These are phyloP conservation scores for Achatina immaculata DNA, from an alignment of 1,140 invertebrate genomes.

Conservation along the genomic window DNA sequence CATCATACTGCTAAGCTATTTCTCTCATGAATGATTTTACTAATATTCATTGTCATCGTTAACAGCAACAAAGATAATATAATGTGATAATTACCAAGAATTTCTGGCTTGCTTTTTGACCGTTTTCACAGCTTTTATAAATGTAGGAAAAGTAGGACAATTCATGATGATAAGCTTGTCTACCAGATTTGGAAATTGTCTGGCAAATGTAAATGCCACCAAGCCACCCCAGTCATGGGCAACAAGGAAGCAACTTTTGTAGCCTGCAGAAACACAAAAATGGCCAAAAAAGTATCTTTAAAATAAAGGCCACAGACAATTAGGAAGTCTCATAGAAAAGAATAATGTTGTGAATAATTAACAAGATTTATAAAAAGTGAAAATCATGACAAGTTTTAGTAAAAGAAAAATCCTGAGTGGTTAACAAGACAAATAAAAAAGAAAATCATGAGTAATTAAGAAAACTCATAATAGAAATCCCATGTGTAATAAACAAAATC, in stretches of 20 bases:
- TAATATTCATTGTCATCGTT: no score
- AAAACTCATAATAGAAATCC: no score
- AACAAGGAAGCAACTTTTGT: conserved; percentile 74
- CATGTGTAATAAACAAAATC: no score
- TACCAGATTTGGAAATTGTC: conserved; percentile 78
- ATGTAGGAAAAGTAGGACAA: conserved; percentile 79
- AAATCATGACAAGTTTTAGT: no score
- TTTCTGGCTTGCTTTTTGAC: neutral
- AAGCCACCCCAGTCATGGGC: conserved; percentile 86
- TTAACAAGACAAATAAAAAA: no score
- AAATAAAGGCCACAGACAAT: neutral
- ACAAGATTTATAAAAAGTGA: no score
- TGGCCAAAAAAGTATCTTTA: neutral
- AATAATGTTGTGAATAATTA: neutral
- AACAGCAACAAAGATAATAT: no score
- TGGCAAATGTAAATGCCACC: conserved; percentile 74
- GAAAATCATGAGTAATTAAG: no score
- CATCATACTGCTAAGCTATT: no score
- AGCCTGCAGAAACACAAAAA: conserved; percentile 49
- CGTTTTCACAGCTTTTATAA: neutral
- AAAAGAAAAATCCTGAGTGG: no score
- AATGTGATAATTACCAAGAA: neutral
- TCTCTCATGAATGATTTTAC: no score
- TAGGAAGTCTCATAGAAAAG: neutral
- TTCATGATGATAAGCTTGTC: conserved; percentile 82